phyloP scores from a whole-genome alignment of 92 coral and sea anemone species.

The Porites lobata region DNA sequence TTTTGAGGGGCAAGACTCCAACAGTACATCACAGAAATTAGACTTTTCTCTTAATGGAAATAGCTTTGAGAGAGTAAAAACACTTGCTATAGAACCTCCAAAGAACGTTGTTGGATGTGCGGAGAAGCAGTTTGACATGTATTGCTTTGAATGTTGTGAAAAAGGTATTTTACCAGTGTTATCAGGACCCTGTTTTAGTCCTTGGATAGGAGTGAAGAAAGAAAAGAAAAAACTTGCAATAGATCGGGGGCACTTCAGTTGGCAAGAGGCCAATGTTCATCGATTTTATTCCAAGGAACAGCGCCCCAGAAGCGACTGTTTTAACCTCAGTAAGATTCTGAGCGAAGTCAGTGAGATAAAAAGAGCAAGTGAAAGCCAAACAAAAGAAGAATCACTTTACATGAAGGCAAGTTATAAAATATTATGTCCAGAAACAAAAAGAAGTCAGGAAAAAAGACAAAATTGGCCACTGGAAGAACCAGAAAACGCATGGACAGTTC shows the following conservation, averaged over 20 bases:
- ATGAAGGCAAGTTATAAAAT: background rate
- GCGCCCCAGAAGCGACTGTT: background rate
- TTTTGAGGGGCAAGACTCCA: background rate
- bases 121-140: no score
- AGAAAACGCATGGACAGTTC: background rate
- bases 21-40: background rate
- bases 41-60: background rate
- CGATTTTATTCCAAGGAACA: conserved; percentile 11
- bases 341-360: background rate
- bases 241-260: background rate
- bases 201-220: background rate
- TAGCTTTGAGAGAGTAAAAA: background rate
- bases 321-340: background rate
- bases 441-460: background rate
- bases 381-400: background rate
- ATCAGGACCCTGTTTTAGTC: conserved; percentile 9
- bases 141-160: background rate
- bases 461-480: background rate
- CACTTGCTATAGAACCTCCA: background rate
- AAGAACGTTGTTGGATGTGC: background rate
- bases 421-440: background rate
- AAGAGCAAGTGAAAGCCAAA: background rate
- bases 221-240: background rate
- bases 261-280: background rate
- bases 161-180: background rate